Percentiles rank a stretch among this genome's conserved stretches.
Conservation (phyloP, 2,888 invertebrate genomes). For the Leptogaster cylindrica region DNA sequence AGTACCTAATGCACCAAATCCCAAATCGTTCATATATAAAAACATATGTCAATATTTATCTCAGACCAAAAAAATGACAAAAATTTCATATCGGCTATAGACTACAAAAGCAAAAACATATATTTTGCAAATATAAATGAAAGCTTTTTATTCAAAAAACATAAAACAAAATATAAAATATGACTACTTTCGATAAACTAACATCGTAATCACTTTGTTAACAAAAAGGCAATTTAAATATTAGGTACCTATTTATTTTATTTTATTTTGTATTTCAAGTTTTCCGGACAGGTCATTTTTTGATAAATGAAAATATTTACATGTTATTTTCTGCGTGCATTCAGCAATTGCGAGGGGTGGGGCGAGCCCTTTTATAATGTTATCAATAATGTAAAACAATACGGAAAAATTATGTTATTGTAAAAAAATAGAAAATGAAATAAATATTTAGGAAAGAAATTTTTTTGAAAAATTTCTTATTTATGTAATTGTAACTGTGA, state of each 20-base stretch:
- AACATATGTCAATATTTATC: too few species aligned
- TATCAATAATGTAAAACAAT: slow-evolving; percentile 41
- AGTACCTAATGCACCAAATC: too few species aligned
- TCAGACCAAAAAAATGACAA: slow-evolving; percentile 10
- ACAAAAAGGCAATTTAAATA: too few species aligned
- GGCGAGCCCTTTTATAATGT: slow-evolving; percentile 56
- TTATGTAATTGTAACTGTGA: slow-evolving; percentile 51
- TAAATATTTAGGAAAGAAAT: slow-evolving; percentile 38
- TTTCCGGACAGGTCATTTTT: too few species aligned
- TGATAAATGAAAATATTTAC: slow-evolving; percentile 25
- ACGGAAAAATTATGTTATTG: slow-evolving; percentile 26
- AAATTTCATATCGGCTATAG: too few species aligned
- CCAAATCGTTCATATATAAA: too few species aligned
- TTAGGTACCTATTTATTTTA: too few species aligned
- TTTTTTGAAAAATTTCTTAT: slow-evolving; percentile 41
- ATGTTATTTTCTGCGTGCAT: slow-evolving; percentile 59
- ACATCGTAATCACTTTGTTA: too few species aligned
- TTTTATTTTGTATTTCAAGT: too few species aligned
- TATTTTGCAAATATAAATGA: slow-evolving; percentile 46
- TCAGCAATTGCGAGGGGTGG: slow-evolving; percentile 62
- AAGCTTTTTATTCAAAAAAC: slow-evolving; percentile 48
- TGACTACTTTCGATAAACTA: slow-evolving; percentile 35
- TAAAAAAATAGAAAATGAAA: slow-evolving; percentile 41
- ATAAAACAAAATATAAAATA: slow-evolving; percentile 27
- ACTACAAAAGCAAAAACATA: slow-evolving; percentile 37